Conservation (phyloP, 2,113 vertebrate species). For the Microtus pennsylvanicus region DNA sequence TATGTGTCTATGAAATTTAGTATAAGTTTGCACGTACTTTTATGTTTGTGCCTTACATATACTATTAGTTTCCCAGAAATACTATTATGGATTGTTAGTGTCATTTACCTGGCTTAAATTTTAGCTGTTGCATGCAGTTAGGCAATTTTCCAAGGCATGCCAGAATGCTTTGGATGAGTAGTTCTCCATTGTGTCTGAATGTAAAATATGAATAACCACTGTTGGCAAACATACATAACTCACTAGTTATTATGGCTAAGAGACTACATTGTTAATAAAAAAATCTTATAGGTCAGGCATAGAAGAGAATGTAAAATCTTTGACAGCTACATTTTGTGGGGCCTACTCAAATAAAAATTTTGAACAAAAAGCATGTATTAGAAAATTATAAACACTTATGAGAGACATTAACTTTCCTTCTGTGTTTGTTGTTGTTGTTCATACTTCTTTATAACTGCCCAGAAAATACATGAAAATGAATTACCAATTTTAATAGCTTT, state of each 20-base stretch:
- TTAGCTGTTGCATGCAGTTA: neutral
- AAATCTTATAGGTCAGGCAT: neutral
- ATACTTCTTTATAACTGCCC: neutral
- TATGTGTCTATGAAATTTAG: neutral
- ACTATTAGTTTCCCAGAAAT: neutral
- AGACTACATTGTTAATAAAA: neutral
- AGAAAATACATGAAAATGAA: neutral
- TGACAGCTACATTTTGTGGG: neutral
- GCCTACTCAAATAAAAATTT: neutral
- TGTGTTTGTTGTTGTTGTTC: neutral
- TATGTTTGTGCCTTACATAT: neutral
- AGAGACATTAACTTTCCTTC: neutral
- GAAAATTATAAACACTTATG: neutral
- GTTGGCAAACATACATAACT: neutral
- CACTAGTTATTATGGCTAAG: neutral
- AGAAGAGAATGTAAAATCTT: neutral
- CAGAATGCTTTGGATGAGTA: neutral
- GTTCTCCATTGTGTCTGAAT: neutral
- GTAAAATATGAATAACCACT: neutral
- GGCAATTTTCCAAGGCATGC: neutral
- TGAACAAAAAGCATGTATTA: neutral
- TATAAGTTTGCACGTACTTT: neutral
- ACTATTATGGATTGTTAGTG: neutral
- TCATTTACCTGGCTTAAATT: constrained; percentile 4
- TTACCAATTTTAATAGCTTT: neutral